Evolutionary conservation across 2,113 vertebrate genomes (phyloP).

Genomic region (Perca fluviatilis): DNA sequence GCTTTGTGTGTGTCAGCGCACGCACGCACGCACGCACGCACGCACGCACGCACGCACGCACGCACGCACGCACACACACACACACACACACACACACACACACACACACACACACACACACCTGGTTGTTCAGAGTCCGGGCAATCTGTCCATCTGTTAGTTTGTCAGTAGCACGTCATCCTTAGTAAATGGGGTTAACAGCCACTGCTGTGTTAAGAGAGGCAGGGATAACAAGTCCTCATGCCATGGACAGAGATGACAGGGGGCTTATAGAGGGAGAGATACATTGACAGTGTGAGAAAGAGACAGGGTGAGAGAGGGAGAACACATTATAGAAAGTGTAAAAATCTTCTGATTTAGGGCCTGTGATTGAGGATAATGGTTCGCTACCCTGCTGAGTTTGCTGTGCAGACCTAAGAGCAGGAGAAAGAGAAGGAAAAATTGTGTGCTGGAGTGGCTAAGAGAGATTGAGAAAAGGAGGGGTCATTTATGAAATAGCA

Average conservation of each 20-base stretch:
- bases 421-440: conserved; percentile 41
- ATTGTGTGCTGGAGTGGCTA: conserved; percentile 46
- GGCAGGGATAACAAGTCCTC: conserved; percentile 64
- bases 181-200: conserved; percentile 77
- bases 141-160: conserved; percentile 71
- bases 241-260: conserved; percentile 28
- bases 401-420: conserved; percentile 60
- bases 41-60: too few species aligned
- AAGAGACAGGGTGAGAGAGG: conserved; percentile 26
- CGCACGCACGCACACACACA: background rate
- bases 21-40: too few species aligned
- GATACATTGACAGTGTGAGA: conserved; percentile 12
- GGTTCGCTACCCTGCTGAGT: conserved; percentile 66
- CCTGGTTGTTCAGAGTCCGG: conserved; percentile 37
- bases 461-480: conserved; percentile 61
- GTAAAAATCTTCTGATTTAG: conserved; percentile 67
- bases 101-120: background rate
- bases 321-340: conserved; percentile 53
- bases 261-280: background rate
- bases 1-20: conserved; percentile 5
- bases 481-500: conserved; percentile 68
- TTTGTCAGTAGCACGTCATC: conserved; percentile 64
- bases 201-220: conserved; percentile 65
- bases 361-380: conserved; percentile 76
- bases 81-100: background rate